Evolutionary conservation across 2,888 invertebrate species (phyloP).

Genomic region (Leptinotarsa haldemani): DNA sequence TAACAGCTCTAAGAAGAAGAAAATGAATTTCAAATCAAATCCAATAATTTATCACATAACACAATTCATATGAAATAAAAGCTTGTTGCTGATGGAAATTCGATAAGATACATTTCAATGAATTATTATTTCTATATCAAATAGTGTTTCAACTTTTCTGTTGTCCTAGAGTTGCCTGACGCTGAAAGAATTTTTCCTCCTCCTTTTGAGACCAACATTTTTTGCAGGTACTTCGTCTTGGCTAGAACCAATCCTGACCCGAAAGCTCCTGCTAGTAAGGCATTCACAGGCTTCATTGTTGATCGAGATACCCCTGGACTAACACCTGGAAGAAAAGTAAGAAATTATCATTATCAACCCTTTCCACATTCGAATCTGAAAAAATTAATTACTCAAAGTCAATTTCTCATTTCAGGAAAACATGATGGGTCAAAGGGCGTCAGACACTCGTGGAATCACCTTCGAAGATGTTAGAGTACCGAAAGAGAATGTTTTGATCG

Average conservation of each 20-base stretch:
- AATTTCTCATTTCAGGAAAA: slow-evolving; percentile 67
- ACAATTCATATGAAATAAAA: too few species aligned
- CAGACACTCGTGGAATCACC: slow-evolving; percentile 78
- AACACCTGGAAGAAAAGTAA: slow-evolving; percentile 88
- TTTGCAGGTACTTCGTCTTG: slow-evolving; percentile 84
- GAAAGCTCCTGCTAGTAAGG: slow-evolving; percentile 88
- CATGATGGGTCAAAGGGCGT: slow-evolving; percentile 81
- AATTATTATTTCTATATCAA: too few species aligned
- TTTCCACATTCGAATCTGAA: background rate
- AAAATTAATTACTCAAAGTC: background rate
- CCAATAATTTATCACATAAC: too few species aligned
- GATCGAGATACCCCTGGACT: slow-evolving; percentile 91
- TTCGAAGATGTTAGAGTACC: slow-evolving; percentile 82
- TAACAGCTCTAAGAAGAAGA: too few species aligned
- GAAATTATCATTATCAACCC: background rate
- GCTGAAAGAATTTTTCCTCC: too few species aligned
- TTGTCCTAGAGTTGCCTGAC: too few species aligned
- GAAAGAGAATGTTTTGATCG: slow-evolving; percentile 75
- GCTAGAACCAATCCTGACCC: slow-evolving; percentile 94
- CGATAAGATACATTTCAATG: too few species aligned
- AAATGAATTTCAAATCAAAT: too few species aligned
- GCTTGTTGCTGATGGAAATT: too few species aligned
- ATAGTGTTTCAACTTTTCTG: too few species aligned
- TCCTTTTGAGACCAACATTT: background rate
- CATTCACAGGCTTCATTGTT: slow-evolving; percentile 97